A percentile compares a stretch with the other conserved stretches of the same genome.
Conservation (phyloP, 2,797 vertebrate species). For the Lacerta agilis region DNA sequence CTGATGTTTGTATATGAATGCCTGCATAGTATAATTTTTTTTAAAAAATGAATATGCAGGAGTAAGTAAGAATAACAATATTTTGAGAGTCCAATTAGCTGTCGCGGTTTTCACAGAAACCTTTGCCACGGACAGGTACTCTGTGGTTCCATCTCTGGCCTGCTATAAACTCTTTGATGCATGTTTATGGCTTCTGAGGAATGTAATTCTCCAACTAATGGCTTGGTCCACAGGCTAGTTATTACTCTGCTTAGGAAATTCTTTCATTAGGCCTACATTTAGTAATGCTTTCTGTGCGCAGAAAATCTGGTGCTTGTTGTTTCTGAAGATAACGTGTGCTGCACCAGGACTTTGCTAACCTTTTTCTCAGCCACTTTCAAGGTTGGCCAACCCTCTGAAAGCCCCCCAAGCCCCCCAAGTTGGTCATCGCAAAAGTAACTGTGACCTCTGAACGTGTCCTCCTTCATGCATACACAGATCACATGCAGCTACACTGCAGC, state of each 20-base stretch:
- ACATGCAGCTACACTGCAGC: neutral
- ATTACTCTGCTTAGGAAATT: constrained; percentile 4
- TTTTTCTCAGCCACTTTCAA: no score
- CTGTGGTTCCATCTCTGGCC: neutral
- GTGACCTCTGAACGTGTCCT: no score
- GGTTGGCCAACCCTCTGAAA: no score
- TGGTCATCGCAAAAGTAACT: no score
- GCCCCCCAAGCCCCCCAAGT: no score
- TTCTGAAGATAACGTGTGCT: neutral
- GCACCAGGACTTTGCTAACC: neutral
- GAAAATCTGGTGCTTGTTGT: neutral
- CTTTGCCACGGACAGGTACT: neutral
- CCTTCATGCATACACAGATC: no score
- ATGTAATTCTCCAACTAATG: neutral
- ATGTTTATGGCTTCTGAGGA: constrained; percentile 18
- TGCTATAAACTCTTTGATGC: constrained; percentile 6
- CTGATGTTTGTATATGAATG: neutral
- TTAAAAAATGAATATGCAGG: neutral
- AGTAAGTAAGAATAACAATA: neutral
- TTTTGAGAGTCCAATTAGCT: neutral
- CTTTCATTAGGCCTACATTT: constrained; percentile 4
- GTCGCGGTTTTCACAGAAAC: neutral
- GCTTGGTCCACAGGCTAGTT: neutral
- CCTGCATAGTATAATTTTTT: neutral
- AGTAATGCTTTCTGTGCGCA: neutral